Conservation (phyloP, 2,113 vertebrate genomes). For the Hypomesus transpacificus region DNA sequence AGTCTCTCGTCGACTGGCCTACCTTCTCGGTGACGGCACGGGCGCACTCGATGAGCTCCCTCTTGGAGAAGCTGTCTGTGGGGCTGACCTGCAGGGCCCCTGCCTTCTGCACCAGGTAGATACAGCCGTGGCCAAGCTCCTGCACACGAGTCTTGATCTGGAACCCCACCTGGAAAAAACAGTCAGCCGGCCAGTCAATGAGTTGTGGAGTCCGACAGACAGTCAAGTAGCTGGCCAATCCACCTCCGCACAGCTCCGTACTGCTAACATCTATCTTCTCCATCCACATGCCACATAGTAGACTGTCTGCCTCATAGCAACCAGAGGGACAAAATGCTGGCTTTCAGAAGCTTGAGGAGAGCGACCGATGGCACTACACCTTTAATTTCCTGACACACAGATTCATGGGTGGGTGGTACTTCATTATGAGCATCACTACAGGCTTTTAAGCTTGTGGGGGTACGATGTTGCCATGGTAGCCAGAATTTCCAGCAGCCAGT, state of each 20-base stretch:
- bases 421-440: constrained; percentile 64
- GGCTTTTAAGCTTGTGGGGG: constrained; percentile 61
- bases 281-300: constrained; percentile 18
- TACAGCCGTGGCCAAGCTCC: constrained; percentile 94
- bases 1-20: constrained; percentile 27
- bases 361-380: constrained; percentile 51
- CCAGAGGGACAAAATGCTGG: constrained; percentile 41
- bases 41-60: constrained; percentile 94
- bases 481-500: constrained; percentile 52
- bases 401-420: constrained; percentile 68
- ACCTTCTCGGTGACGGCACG: constrained; percentile 96
- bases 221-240: constrained; percentile 11
- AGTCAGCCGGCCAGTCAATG: constrained; percentile 8
- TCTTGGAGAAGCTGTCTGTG: constrained; percentile 92
- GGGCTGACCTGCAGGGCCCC: constrained; percentile 96
- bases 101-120: constrained; percentile 97
- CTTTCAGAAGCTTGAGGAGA: constrained; percentile 50
- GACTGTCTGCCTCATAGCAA: constrained; percentile 40
- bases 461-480: constrained; percentile 70
- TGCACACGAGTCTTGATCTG: constrained; percentile 93
- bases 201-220: too few relatives aligned
- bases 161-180: constrained; percentile 81
- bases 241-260: neutral
- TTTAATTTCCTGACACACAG: constrained; percentile 65
- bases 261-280: constrained; percentile 9